Base-by-base conservation (phyloP, 2,113 vertebrate genomes). In the Aix galericulata region DNA sequence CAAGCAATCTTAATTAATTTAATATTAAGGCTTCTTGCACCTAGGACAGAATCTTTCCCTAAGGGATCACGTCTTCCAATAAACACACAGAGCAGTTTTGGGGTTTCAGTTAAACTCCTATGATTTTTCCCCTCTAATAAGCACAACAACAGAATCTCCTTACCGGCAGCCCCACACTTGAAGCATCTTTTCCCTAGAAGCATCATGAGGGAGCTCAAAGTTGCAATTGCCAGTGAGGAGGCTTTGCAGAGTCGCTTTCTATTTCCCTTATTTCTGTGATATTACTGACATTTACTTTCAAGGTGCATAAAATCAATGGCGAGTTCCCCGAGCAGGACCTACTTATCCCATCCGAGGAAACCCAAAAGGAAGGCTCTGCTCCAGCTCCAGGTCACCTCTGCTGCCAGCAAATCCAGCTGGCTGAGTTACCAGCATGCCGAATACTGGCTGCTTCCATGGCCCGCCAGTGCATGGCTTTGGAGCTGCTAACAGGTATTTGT, bases 381-480 rank as follows among this genome's bases (percentile, higher is more conserved):
- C 34, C 38, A 55, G 74, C 32, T 67, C n/a, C 58, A 46, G 25
- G 8, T 36, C 58, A 60, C 25, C 44, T 56, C 78, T 23, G 4
- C 36, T 78, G 20, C 48, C 74, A 78, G 56, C 5, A 74, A 82
- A 34, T 34, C 67, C 53, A 13, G 2, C 56, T 1, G 0, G 21
- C 46, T 38, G 66, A 84, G 23, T 9, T 60, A 59, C 34, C n/a
- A 38, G 25, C 23, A 32, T 53, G 34, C 27, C 16, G 23, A 34
- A 25, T 64, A 25, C 50, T 34, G 63, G 2, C 13, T 77, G 46
- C 22, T 74, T 73, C 32, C 25, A 2, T 3, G 18, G 36, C 20
- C 42, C 2, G 0, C 18, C 66, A 48, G n/a, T 4, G 5, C 8
- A 2, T 0, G 4, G 17, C 42, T 87, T 50, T 71, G 66, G 21